Evolutionary conservation across 2,113 vertebrate genomes (phyloP).

Genomic region (Rhynchomys soricoides): DNA sequence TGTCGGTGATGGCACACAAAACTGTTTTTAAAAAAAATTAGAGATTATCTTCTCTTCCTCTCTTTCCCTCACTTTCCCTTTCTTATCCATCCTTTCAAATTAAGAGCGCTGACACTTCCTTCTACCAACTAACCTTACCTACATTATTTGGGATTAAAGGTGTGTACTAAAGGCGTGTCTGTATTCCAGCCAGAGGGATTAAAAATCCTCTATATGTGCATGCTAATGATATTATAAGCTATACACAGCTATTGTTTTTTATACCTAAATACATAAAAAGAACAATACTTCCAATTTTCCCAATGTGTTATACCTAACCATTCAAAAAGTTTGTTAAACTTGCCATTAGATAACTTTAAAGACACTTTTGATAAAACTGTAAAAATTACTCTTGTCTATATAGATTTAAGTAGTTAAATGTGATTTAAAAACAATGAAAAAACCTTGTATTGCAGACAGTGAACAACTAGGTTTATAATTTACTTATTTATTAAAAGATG

Average conservation of each 20-base stretch:
- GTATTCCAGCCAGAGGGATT: no score
- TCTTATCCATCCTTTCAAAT: not conserved
- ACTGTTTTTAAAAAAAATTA: not conserved
- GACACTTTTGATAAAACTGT: no score
- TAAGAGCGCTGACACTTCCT: not conserved
- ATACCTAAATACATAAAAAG: not conserved
- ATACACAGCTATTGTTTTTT: not conserved
- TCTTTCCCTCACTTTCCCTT: not conserved
- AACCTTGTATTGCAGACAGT: not conserved
- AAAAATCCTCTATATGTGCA: not conserved
- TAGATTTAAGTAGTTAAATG: not conserved
- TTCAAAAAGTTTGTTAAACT: not conserved
- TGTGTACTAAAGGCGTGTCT: no score
- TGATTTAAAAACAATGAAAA: not conserved
- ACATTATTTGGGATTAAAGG: no score
- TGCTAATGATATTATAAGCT: not conserved
- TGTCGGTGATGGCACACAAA: not conserved
- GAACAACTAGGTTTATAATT: not conserved
- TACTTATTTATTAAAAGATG: not conserved
- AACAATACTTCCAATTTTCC: not conserved
- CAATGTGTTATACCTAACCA: no score
- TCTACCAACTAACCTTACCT: no score
- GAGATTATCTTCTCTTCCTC: not conserved
- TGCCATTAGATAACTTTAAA: not conserved
- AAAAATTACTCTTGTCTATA: not conserved